Conservation (phyloP, 2,113 vertebrate genomes). For the Pseudorectes ferrugineus region DNA sequence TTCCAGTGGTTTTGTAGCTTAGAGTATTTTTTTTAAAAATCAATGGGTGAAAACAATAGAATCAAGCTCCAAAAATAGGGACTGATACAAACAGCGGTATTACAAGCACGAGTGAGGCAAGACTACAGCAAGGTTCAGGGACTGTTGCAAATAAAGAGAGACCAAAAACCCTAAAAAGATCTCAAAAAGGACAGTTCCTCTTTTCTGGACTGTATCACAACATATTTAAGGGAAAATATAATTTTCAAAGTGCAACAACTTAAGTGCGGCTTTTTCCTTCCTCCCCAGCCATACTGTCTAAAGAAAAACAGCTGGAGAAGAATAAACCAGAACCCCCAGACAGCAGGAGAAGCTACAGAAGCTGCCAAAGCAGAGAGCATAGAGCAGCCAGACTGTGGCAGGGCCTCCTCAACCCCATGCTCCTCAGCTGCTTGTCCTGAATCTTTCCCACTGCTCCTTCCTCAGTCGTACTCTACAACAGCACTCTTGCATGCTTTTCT, state of each 20-base stretch:
- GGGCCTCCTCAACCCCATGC: background rate
- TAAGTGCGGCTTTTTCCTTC: background rate
- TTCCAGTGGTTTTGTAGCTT: background rate
- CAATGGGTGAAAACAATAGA: background rate
- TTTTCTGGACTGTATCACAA: background rate
- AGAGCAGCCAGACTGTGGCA: background rate
- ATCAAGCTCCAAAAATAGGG: background rate
- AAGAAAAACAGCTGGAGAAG: background rate
- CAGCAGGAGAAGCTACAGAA: background rate
- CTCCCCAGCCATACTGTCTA: background rate
- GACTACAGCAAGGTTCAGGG: background rate
- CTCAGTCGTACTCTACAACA: accelerated
- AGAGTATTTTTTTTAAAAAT: background rate
- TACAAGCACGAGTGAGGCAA: background rate
- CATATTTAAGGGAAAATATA: background rate
- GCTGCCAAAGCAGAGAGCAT: background rate
- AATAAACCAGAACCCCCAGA: background rate
- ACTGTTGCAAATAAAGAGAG: background rate
- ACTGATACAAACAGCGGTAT: background rate
- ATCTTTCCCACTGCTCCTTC: background rate
- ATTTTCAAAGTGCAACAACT: background rate
- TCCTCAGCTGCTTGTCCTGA: background rate
- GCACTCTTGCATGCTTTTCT: background rate
- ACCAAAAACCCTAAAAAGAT: background rate
- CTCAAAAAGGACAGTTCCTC: background rate